Evolutionary conservation across 2,797 vertebrate species (phyloP).

Genomic region (Morelia viridis): DNA sequence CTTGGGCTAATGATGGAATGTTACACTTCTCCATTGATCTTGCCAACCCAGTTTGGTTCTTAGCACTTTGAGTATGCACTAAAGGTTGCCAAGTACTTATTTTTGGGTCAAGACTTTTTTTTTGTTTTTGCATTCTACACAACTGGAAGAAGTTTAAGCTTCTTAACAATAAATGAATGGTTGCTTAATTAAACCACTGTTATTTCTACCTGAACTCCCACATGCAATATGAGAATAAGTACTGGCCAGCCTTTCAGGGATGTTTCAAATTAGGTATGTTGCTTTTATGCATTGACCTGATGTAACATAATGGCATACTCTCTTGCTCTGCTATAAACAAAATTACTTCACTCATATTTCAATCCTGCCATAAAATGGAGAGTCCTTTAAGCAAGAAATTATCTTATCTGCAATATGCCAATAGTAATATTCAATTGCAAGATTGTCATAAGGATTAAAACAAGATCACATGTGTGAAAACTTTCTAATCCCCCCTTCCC

Average conservation of each 20-base stretch:
- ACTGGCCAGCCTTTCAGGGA: background rate
- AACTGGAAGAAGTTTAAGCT: background rate
- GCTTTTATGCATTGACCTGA: background rate
- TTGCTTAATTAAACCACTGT: background rate
- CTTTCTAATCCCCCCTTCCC: background rate
- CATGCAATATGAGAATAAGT: background rate
- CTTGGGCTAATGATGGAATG: background rate
- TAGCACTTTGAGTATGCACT: background rate
- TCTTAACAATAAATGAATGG: background rate
- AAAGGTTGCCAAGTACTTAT: background rate
- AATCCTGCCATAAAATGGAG: background rate
- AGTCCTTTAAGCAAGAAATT: background rate
- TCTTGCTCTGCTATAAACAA: background rate
- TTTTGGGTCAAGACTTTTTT: background rate
- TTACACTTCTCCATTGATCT: background rate
- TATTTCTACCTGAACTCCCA: background rate
- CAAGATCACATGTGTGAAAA: background rate
- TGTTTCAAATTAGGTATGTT: background rate
- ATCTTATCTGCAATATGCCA: background rate
- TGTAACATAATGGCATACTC: background rate
- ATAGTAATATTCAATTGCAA: background rate
- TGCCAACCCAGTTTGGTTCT: background rate
- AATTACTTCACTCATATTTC: background rate
- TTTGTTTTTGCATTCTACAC: background rate
- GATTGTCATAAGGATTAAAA: background rate